These are phyloP conservation scores for Ceyx margarethae DNA, from an alignment of 2,113 vertebrate species.

Conservation along the genomic window DNA sequence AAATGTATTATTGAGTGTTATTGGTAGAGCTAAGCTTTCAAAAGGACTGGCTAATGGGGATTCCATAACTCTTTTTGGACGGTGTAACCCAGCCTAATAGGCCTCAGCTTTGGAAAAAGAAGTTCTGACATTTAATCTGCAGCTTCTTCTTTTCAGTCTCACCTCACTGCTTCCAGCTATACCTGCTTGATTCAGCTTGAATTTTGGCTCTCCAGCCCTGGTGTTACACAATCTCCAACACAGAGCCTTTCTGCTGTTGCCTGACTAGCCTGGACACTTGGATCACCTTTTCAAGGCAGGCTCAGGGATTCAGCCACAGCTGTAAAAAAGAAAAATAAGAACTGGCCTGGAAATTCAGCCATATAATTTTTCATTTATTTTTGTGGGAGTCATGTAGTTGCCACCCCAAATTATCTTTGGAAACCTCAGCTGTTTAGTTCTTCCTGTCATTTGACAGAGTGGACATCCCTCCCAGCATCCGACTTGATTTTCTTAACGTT, in stretches of 20 bases:
- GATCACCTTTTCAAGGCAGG: not conserved
- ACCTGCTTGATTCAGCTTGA: slow-evolving; percentile 41
- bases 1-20: slow-evolving; percentile 35
- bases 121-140: slow-evolving; percentile 39
- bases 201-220: not conserved
- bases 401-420: not conserved
- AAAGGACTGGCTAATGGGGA: slow-evolving; percentile 7
- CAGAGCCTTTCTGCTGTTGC: not conserved
- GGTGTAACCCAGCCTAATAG: not conserved
- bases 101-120: slow-evolving; percentile 34
- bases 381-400: not conserved
- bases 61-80: slow-evolving; percentile 33
- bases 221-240: not conserved
- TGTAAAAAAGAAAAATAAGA: not conserved
- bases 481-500: not conserved
- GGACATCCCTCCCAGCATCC: not conserved
- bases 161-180: slow-evolving; percentile 17
- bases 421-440: not conserved
- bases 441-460: not conserved
- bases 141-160: slow-evolving; percentile 6
- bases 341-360: not conserved
- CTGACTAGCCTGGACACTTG: not conserved
- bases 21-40: slow-evolving; percentile 35
- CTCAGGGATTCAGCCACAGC: not conserved
- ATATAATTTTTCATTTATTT: not conserved